These are phyloP conservation scores for Cathartes aura DNA, from an alignment of 2,113 vertebrate species.

Conservation along the genomic window DNA sequence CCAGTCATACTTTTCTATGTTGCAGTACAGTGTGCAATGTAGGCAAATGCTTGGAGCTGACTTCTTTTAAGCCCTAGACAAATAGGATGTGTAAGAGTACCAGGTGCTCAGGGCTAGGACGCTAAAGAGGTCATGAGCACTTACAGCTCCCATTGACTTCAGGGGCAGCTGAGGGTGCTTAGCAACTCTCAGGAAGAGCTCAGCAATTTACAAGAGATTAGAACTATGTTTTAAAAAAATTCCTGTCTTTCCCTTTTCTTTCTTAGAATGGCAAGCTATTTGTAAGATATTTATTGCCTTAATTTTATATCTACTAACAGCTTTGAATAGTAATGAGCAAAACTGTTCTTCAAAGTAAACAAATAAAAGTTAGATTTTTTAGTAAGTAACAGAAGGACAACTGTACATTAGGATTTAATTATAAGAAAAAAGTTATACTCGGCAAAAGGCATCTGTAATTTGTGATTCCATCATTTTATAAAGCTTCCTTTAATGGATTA, in stretches of 20 bases:
- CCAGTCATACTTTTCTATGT: not conserved
- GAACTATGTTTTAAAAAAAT: not conserved
- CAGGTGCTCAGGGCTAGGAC: not conserved
- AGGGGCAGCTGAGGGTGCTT: not conserved
- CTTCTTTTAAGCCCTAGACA: not conserved
- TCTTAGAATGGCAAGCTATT: not conserved
- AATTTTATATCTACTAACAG: not conserved
- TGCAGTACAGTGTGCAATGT: not conserved
- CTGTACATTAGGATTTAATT: not conserved
- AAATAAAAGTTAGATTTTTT: not conserved
- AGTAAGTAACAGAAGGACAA: not conserved
- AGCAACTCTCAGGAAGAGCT: not conserved
- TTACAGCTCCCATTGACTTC: not conserved
- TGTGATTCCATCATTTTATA: not conserved
- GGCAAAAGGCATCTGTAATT: not conserved
- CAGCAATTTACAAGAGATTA: not conserved
- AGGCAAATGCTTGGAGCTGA: not conserved
- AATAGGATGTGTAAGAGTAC: accelerated
- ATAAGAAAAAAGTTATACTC: not conserved
- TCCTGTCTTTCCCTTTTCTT: not conserved
- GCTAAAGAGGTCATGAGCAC: not conserved
- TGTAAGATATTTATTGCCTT: not conserved
- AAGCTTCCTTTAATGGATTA: conserved; percentile 33
- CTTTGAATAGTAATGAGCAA: not conserved
- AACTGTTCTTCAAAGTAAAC: not conserved